phyloP scores from a whole-genome alignment of 2,113 vertebrate genomes.

The Dipodomys ordii region DNA sequence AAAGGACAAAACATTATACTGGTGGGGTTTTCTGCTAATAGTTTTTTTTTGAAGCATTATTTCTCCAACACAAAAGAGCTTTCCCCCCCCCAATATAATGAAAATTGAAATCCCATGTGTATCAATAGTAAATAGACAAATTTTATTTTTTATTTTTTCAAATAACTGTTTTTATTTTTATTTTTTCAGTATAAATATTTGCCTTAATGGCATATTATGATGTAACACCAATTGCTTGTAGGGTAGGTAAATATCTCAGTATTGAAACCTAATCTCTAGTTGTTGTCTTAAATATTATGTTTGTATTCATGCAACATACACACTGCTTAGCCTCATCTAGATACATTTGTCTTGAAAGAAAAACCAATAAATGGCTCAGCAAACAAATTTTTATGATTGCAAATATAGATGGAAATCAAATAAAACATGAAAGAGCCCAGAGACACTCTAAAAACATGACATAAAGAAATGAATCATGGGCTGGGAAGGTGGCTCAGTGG shows the following conservation, averaged over 20 bases:
- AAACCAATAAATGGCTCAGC: constrained; percentile 57
- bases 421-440: background rate
- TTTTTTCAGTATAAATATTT: constrained; percentile 55
- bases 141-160: no score
- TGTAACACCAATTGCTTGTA: constrained; percentile 92
- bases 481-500: no score
- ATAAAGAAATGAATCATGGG: constrained; percentile 24
- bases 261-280: constrained; percentile 91
- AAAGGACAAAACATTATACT: no score
- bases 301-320: constrained; percentile 39
- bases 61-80: no score
- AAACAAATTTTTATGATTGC: constrained; percentile 50
- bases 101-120: no score
- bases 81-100: no score
- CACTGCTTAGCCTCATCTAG: constrained; percentile 69
- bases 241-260: constrained; percentile 92
- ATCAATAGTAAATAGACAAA: no score
- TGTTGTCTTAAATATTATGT: constrained; percentile 83
- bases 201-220: constrained; percentile 89
- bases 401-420: constrained; percentile 37
- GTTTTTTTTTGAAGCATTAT: no score
- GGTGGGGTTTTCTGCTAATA: no score
- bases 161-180: no score
- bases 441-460: background rate
- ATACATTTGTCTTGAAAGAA: constrained; percentile 71